Evolutionary conservation across 2,797 vertebrate genomes (phyloP).

Genomic region (Sebastolobus alascanus): DNA sequence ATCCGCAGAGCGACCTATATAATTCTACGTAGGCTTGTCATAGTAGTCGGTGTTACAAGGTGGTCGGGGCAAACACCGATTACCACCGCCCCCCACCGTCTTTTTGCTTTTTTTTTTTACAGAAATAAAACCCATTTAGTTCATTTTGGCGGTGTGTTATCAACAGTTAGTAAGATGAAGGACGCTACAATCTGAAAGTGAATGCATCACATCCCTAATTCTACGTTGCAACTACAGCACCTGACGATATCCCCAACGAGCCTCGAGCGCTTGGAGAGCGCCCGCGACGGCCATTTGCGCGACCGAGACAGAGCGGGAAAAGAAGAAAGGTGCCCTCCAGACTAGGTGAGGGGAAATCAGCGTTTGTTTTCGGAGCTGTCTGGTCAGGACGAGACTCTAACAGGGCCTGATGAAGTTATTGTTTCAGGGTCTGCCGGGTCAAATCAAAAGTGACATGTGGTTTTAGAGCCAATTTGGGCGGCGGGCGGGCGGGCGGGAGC

Average conservation of each 20-base stretch:
- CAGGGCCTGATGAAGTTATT: conserved; percentile 80
- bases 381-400: conserved; percentile 71
- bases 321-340: conserved; percentile 77
- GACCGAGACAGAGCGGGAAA: not conserved
- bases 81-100: too few species aligned
- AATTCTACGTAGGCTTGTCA: not conserved
- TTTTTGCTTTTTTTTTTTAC: too few species aligned
- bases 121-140: too few species aligned
- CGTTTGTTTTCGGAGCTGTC: conserved; percentile 77
- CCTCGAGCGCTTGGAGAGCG: conserved; percentile 1
- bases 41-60: too few species aligned
- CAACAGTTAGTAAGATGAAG: too few species aligned
- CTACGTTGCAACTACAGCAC: not conserved
- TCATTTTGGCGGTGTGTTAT: too few species aligned
- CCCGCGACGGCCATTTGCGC: conserved; percentile 9
- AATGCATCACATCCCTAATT: conserved; percentile 4
- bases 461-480: conserved; percentile 73
- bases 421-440: conserved; percentile 75
- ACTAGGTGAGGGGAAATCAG: conserved; percentile 72
- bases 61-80: too few species aligned
- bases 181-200: too few species aligned
- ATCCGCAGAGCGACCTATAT: conserved; percentile 26
- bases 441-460: conserved; percentile 80
- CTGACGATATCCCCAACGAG: not conserved
- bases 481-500: conserved; percentile 12